phyloP scores from a whole-genome alignment of 2,797 vertebrate genomes.

The Falco berigora region DNA sequence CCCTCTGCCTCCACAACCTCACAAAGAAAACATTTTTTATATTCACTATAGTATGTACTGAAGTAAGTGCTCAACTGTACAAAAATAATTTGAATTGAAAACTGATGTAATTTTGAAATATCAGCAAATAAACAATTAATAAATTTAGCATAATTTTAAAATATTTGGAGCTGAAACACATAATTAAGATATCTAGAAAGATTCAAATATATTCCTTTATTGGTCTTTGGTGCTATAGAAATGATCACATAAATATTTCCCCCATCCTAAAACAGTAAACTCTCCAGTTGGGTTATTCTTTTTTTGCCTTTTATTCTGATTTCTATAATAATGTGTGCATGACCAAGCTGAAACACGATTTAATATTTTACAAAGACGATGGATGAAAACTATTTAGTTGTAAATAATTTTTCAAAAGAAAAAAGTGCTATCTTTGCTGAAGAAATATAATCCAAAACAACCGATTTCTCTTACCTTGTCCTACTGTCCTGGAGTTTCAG shows the following conservation, averaged over 20 bases:
- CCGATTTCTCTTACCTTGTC: background rate
- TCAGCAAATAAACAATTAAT: background rate
- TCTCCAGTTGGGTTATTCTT: background rate
- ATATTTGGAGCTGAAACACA: background rate
- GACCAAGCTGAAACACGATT: background rate
- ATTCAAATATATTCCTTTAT: background rate
- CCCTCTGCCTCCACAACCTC: background rate
- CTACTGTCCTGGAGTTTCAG: background rate
- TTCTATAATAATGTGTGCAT: background rate
- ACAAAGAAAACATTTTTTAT: background rate
- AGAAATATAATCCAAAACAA: background rate
- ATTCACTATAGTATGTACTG: background rate
- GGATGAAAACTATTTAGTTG: background rate
- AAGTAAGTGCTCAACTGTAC: background rate
- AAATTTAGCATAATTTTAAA: background rate
- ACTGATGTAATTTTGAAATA: background rate
- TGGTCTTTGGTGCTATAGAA: background rate
- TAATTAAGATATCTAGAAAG: background rate
- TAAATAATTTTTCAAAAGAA: background rate
- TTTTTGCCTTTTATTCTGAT: background rate
- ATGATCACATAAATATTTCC: accelerated
- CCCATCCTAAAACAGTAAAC: background rate
- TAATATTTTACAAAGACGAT: background rate
- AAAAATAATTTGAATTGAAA: background rate
- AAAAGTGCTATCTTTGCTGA: background rate